phyloP scores from a whole-genome alignment of 2,888 invertebrate genomes.

The Augiades crinisus region DNA sequence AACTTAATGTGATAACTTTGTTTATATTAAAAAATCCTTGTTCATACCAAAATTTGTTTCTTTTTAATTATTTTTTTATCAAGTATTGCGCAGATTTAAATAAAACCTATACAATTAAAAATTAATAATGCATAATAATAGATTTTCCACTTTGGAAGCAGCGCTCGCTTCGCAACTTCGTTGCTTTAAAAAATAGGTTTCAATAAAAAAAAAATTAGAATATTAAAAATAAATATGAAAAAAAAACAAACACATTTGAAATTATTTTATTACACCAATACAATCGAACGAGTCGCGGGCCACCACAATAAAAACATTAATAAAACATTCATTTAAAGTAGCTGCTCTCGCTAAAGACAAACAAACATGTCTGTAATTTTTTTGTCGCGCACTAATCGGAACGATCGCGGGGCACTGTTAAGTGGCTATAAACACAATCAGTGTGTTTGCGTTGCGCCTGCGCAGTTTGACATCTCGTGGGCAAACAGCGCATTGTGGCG shows the following conservation, averaged over 20 bases:
- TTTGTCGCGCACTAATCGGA: constrained; percentile 75
- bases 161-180: too few relatives aligned
- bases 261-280: too few relatives aligned
- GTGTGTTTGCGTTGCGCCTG: constrained; percentile 68
- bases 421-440: constrained; percentile 80
- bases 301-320: constrained; percentile 15
- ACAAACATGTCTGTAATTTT: constrained; percentile 62
- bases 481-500: constrained; percentile 62
- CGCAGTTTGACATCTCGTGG: constrained; percentile 62
- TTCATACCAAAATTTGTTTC: too few relatives aligned
- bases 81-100: too few relatives aligned
- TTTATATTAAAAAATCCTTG: too few relatives aligned
- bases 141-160: too few relatives aligned
- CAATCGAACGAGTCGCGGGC: not conserved
- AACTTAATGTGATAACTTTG: too few relatives aligned
- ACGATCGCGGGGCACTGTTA: constrained; percentile 72
- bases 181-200: too few relatives aligned
- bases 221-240: not conserved
- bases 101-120: too few relatives aligned
- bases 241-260: not conserved
- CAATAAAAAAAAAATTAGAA: too few relatives aligned
- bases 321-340: constrained; percentile 56
- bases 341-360: constrained; percentile 69
- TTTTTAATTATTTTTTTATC: too few relatives aligned
- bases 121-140: too few relatives aligned